Evolutionary conservation across 2,113 vertebrate genomes (phyloP).

Genomic region (Ctenomys sociabilis): DNA sequence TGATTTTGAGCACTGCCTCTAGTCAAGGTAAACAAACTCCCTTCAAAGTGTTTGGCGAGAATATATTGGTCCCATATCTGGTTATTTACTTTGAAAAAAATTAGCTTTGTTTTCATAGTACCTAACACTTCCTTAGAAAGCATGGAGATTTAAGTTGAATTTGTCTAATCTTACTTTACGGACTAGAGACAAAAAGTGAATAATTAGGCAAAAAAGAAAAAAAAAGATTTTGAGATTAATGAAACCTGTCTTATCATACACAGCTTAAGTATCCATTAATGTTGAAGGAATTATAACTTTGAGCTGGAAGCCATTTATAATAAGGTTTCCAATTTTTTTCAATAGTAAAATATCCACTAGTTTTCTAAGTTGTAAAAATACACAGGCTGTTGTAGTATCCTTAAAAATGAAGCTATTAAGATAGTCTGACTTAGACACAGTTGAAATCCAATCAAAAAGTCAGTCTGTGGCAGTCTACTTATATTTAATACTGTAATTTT

Average conservation of each 20-base stretch:
- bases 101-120: background rate
- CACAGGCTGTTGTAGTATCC: background rate
- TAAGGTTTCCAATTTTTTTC: background rate
- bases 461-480: background rate
- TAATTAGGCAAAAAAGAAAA: background rate
- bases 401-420: constrained; percentile 46
- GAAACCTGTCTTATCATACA: background rate
- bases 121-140: background rate
- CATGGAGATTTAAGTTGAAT: background rate
- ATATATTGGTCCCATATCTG: background rate
- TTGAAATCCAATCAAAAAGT: background rate
- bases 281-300: constrained; percentile 17
- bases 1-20: background rate
- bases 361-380: background rate
- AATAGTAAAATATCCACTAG: background rate
- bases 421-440: background rate
- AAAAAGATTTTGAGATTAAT: background rate
- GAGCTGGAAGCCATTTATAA: background rate
- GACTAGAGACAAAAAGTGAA: constrained; percentile 2
- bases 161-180: constrained; percentile 18
- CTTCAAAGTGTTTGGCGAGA: background rate
- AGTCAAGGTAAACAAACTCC: background rate
- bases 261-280: background rate
- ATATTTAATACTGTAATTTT: background rate
- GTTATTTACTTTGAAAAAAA: constrained; percentile 32